Conservation (phyloP, 2,113 vertebrate species). For the Nematolebias whitei region DNA sequence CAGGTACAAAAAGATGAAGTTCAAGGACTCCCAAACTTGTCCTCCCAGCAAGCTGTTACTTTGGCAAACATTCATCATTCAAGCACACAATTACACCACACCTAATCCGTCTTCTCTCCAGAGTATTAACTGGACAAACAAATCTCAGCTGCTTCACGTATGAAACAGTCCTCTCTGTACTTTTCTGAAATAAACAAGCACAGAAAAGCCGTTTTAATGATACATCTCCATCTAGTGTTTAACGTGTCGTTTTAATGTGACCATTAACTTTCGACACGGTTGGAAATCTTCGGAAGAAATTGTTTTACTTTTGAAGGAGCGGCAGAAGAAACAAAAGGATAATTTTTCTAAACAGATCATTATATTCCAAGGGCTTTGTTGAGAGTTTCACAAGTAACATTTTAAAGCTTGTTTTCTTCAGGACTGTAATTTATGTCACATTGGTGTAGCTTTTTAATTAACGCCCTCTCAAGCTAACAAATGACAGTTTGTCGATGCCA, state of each 20-base stretch:
- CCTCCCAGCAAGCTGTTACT: conserved; percentile 69
- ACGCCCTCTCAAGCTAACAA: conserved; percentile 65
- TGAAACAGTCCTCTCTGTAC: conserved; percentile 29
- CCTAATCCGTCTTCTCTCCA: conserved; percentile 36
- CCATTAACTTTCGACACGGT: conserved; percentile 30
- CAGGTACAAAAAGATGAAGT: conserved; percentile 70
- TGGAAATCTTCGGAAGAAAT: conserved; percentile 29
- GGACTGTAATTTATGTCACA: conserved; percentile 55
- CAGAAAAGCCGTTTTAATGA: conserved; percentile 20
- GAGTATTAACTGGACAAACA: conserved; percentile 56
- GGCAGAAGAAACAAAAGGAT: too few species aligned
- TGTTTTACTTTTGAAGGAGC: conserved; percentile 9
- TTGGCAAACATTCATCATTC: conserved; percentile 68
- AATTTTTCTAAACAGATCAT: conserved; percentile 45
- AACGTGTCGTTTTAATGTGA: conserved; percentile 35
- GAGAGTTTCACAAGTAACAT: conserved; percentile 46
- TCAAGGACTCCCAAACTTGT: conserved; percentile 71
- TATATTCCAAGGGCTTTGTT: conserved; percentile 56
- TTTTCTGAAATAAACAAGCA: conserved; percentile 39
- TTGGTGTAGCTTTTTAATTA: conserved; percentile 68
- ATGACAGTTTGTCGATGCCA: conserved; percentile 54
- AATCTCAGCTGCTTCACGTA: conserved; percentile 29
- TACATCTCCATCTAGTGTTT: conserved; percentile 14
- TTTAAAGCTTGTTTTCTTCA: conserved; percentile 55
- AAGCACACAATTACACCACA: conserved; percentile 44